Conservation (phyloP, 2,797 vertebrate genomes). For the Ctenochaetus hawaiiensis region DNA sequence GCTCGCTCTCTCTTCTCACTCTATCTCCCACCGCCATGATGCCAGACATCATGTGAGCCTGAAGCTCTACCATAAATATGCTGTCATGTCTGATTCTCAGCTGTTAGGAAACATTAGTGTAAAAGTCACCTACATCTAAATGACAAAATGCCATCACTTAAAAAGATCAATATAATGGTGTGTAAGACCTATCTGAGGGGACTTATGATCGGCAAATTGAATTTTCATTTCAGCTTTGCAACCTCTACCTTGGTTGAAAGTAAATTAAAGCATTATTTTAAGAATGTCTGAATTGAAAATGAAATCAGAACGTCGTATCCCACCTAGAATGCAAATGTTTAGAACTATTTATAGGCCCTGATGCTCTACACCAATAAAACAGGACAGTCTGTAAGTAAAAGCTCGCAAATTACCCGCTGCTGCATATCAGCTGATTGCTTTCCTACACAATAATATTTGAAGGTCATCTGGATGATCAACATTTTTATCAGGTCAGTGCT, state of each 20-base stretch:
- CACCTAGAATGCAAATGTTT: background rate
- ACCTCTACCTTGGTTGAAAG: background rate
- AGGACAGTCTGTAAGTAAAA: background rate
- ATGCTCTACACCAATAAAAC: background rate
- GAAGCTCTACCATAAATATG: background rate
- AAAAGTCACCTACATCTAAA: background rate
- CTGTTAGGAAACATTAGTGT: background rate
- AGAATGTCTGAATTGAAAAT: background rate
- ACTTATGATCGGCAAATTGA: background rate
- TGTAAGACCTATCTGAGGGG: background rate
- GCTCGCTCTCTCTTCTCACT: background rate
- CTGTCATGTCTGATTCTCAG: background rate
- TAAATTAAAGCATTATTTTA: background rate
- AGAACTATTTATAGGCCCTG: background rate
- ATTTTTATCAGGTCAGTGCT: background rate
- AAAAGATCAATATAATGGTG: background rate
- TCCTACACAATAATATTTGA: background rate
- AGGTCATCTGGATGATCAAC: background rate
- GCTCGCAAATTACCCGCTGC: background rate
- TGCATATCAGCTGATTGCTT: constrained; percentile 9
- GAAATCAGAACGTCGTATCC: no score
- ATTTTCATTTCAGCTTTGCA: background rate
- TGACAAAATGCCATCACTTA: background rate
- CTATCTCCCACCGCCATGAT: background rate
- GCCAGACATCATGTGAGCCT: background rate